Evolutionary conservation across 1,140 invertebrate genomes (phyloP).

Genomic region (Drosophila guanche): DNA sequence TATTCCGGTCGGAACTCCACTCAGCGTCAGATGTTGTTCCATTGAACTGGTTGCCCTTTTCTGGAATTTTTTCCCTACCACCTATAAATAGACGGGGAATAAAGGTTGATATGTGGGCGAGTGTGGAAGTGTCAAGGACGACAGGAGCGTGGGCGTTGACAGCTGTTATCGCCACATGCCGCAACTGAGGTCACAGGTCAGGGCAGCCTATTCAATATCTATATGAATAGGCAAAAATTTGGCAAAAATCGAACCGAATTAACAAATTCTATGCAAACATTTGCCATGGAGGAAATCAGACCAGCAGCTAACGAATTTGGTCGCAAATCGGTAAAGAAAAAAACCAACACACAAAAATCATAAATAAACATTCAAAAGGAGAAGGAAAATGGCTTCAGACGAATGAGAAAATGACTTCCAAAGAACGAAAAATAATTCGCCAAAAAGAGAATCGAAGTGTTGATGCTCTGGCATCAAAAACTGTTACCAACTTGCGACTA

Average conservation of each 20-base stretch:
- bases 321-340: conserved; percentile 28
- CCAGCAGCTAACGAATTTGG: conserved; percentile 7
- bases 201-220: conserved; percentile 1
- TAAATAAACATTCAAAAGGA: conserved; percentile 8
- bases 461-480: conserved; percentile 34
- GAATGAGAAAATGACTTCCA: too few relatives aligned
- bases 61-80: conserved; percentile 10
- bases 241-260: conserved; percentile 24
- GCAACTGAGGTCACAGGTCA: conserved; percentile 54
- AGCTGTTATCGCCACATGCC: conserved; percentile 36
- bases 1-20: conserved; percentile 22
- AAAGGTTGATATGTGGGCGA: conserved; percentile 47
- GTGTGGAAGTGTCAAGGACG: neutral
- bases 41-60: conserved; percentile 25
- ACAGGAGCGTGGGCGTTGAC: conserved; percentile 31
- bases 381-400: neutral
- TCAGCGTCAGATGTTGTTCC: conserved; percentile 28
- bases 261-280: too few relatives aligned
- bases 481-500: neutral
- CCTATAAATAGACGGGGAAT: conserved; percentile 40
- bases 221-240: too few relatives aligned
- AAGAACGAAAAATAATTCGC: too few relatives aligned
- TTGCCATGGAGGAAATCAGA: conserved; percentile 15
- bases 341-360: conserved; percentile 1
- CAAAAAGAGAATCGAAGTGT: neutral